A percentile compares a stretch with the other conserved stretches of the same genome.
These are phyloP conservation scores for Bubo bubo DNA, from an alignment of 2,113 vertebrate genomes.

Conservation along the genomic window DNA sequence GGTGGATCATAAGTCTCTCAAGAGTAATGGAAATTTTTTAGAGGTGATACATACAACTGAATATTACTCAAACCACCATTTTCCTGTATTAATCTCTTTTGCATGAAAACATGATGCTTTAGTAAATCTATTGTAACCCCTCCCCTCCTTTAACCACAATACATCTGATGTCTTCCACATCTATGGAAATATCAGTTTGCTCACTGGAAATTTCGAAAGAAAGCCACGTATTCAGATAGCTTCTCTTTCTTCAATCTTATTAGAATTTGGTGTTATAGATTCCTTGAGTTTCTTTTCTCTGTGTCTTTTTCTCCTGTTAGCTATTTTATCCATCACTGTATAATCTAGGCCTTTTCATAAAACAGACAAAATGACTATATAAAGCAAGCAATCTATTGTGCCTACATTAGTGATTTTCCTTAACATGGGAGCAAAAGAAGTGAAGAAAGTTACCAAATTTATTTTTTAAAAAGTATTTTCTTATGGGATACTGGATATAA, in stretches of 20 bases:
- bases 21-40: constrained; percentile 8
- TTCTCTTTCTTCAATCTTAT: neutral
- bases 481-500: neutral
- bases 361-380: neutral
- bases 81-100: neutral
- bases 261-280: neutral
- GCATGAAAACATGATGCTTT: neutral
- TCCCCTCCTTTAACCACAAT: neutral
- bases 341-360: neutral
- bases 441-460: neutral
- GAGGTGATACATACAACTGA: neutral
- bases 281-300: neutral
- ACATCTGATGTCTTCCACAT: neutral
- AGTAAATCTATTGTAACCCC: neutral
- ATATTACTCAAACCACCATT: neutral
- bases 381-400: accelerated
- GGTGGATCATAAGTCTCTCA: neutral
- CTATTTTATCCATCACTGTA: neutral
- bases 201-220: neutral
- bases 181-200: neutral
- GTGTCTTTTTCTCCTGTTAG: neutral
- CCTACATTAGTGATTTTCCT: neutral
- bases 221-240: neutral
- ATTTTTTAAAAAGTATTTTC: neutral
- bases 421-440: neutral